Conservation (phyloP, 2,113 vertebrate species). For the Lophius piscatorius region DNA sequence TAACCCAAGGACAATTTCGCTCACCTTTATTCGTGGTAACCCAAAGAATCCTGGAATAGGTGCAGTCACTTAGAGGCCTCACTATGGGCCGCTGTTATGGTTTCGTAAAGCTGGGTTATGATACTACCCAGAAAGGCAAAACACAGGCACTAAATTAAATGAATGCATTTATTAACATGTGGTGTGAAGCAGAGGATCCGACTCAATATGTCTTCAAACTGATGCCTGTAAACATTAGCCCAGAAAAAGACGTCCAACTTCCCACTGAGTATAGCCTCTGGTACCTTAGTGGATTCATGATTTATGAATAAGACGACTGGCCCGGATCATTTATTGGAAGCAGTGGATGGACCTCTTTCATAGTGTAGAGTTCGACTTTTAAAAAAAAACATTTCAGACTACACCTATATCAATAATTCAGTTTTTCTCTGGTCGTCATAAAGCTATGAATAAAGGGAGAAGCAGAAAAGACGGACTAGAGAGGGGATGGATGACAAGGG, state of each 20-base stretch:
- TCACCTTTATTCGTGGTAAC: constrained; percentile 1
- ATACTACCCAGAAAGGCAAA: not conserved
- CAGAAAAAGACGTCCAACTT: too few relatives aligned
- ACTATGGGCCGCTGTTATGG: not conserved
- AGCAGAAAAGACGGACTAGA: not conserved
- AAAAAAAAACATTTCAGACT: too few relatives aligned
- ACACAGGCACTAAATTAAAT: not conserved
- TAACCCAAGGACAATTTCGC: not conserved
- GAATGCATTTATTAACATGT: not conserved
- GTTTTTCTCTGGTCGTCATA: too few relatives aligned
- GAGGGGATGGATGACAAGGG: not conserved
- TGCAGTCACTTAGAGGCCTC: not conserved
- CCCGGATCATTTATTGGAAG: not conserved
- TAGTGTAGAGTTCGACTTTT: too few relatives aligned
- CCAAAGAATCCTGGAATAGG: too few relatives aligned
- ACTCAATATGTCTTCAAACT: constrained; percentile 2
- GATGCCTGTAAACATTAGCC: too few relatives aligned
- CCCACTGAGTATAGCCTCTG: not conserved
- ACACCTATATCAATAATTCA: too few relatives aligned
- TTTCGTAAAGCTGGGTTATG: not conserved
- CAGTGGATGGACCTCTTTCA: too few relatives aligned
- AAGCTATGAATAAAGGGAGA: not conserved
- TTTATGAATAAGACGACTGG: not conserved
- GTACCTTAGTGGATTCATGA: not conserved
- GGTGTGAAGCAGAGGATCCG: not conserved